phyloP scores from a whole-genome alignment of 2,797 vertebrate species.

The Myoxocephalus aenaeus region DNA sequence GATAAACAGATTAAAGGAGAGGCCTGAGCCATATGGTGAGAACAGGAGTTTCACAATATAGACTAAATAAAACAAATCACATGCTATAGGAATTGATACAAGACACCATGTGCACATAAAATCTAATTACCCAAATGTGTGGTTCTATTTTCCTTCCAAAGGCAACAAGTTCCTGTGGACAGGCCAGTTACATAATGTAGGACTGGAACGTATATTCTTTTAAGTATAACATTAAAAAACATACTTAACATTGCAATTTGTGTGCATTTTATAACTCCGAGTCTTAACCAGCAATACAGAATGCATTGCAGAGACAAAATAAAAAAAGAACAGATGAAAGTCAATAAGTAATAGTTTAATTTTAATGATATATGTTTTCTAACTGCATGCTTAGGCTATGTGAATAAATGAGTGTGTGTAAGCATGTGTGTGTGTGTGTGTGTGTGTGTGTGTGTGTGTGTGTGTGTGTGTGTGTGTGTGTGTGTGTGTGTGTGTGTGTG shows the following conservation, averaged over 20 bases:
- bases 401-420: background rate
- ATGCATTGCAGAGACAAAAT: background rate
- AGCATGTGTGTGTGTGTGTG: slow-evolving; percentile 14
- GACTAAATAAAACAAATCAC: slow-evolving; percentile 40
- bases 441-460: slow-evolving; percentile 26
- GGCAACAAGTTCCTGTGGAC: background rate
- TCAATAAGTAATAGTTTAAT: background rate
- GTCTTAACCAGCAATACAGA: background rate
- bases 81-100: slow-evolving; percentile 20
- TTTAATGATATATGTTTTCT: background rate
- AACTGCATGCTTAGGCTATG: background rate
- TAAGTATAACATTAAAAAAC: background rate
- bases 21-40: slow-evolving; percentile 8
- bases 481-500: slow-evolving; percentile 26
- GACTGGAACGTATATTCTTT: background rate
- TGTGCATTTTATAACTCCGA: background rate
- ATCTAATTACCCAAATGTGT: slow-evolving; percentile 40
- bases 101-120: slow-evolving; percentile 12
- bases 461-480: slow-evolving; percentile 1
- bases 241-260: background rate
- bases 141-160: slow-evolving; percentile 10
- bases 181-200: background rate
- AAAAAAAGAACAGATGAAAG: background rate
- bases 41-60: slow-evolving; percentile 28
- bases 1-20: slow-evolving; percentile 3